Base-by-base conservation (phyloP, 2,113 vertebrate species). In the Choloepus hoffmanni region DNA sequence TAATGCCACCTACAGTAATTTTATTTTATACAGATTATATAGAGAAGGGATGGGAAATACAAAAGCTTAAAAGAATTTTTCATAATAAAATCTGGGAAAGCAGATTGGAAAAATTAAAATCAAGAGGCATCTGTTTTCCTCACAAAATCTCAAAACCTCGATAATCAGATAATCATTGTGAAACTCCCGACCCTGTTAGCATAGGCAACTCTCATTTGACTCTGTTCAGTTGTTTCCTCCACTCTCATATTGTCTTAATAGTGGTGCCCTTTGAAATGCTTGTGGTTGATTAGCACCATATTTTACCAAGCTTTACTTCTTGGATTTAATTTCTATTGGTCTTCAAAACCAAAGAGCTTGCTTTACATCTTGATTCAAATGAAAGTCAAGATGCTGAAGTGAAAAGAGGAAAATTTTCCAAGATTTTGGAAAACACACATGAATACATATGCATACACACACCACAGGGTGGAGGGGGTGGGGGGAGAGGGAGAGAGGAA, bases 311-410 rank as follows among this genome's bases (percentile, higher is more conserved):
- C 3, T 63, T 90, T 78, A 7, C 91, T 82, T 63, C 65, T 82
- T 85, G 24, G 26, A 90, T 88, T 92, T 89, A 50, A 78, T 96
- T 90, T 85, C 87, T 90, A 26, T 13, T 79, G 50, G 33, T 95
- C 30, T 96, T 90, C 50, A 62, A 92, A 93, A 81, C 5, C 53
- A 84, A 94, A 91, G 48, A 55, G 30, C 19, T 77, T 73, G 4
- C 18, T 73, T 89, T 93, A 65, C 7, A 87, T 91, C 28, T 36
- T 86, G 26, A 84, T 60, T 70, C 16, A 89, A 83, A 89, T 53
- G 45, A 73, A 96, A 91, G 26, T 77, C 16, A 85, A 33, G 18
- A 45, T 67, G 55, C 33, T 92, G n/a, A 92, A 70, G 8, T 92
- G 60, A 77, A 90, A 92, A 85, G 26, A 81, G 30, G 11, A 45